A percentile compares a stretch with the other conserved stretches of the same genome.
These are phyloP conservation scores for Epinephelus fuscoguttatus DNA, from an alignment of 2,113 vertebrate genomes.

Conservation along the genomic window DNA sequence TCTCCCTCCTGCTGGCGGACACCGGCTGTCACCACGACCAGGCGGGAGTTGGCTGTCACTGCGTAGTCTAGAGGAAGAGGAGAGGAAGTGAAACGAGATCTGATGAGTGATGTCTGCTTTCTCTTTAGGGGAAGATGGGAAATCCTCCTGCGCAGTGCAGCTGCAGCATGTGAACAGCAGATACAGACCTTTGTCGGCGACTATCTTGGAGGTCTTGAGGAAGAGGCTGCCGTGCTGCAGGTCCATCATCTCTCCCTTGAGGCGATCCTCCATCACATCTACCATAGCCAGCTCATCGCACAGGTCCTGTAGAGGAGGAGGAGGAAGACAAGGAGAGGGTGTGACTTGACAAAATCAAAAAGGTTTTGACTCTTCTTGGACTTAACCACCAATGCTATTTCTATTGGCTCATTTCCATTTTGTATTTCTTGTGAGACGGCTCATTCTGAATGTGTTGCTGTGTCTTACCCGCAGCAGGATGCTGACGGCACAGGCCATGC, in stretches of 20 bases:
- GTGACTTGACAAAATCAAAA: too few relatives aligned
- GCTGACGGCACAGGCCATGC: conserved; percentile 96
- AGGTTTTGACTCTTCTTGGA: too few relatives aligned
- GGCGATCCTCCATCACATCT: conserved; percentile 96
- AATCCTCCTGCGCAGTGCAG: neutral
- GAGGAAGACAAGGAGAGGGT: neutral
- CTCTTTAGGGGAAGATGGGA: neutral
- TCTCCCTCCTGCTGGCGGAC: conserved; percentile 98
- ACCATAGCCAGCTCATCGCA: conserved; percentile 95
- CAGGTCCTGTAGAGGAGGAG: conserved; percentile 83
- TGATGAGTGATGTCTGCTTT: neutral
- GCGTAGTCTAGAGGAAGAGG: conserved; percentile 87
- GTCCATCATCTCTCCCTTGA: conserved; percentile 99
- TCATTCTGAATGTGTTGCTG: neutral
- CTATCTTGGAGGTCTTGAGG: conserved; percentile 94
- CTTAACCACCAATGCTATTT: too few relatives aligned
- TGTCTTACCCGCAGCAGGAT: conserved; percentile 89
- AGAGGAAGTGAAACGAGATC: neutral
- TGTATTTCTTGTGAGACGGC: too few relatives aligned
- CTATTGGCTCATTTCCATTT: too few relatives aligned
- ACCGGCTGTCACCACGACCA: conserved; percentile 95
- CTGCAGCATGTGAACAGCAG: too few relatives aligned
- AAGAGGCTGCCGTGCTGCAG: conserved; percentile 96
- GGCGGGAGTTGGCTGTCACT: conserved; percentile 93
- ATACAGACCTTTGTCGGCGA: conserved; percentile 92